phyloP scores from a whole-genome alignment of 2,113 vertebrate genomes.

The Miniopterus natalensis region DNA sequence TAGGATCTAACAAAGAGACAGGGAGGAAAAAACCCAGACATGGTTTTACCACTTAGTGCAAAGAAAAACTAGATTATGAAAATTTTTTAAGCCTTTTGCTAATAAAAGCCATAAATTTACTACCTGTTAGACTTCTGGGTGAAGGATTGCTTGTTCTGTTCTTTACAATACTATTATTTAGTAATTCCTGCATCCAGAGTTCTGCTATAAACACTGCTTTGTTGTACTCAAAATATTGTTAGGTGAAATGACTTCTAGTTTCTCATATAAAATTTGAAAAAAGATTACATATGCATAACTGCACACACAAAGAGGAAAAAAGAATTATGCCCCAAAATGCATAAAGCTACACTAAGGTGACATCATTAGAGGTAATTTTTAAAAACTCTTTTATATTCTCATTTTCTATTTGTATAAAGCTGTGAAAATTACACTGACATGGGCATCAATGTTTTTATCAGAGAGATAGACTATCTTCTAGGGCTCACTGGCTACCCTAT shows the following conservation, averaged over 20 bases:
- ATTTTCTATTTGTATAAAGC: conserved; percentile 51
- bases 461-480: neutral
- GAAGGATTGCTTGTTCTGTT: neutral
- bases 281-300: neutral
- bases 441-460: neutral
- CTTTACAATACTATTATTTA: conserved; percentile 10
- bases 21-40: neutral
- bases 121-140: neutral
- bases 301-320: neutral
- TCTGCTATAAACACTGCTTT: neutral
- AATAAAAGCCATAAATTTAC: conserved; percentile 11
- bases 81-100: neutral
- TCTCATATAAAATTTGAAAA: neutral
- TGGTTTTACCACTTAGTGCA: neutral
- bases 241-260: neutral
- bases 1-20: neutral
- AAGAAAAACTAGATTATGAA: conserved; percentile 18
- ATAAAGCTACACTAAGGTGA: neutral
- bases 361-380: neutral
- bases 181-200: neutral
- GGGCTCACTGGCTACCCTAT: neutral
- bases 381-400: neutral
- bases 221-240: neutral
- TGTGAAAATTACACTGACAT: neutral
- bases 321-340: neutral